Percentiles rank a stretch among this genome's conserved stretches.
Evolutionary conservation across 2,888 invertebrate species (phyloP).

Genomic region (Drosophila kanekoi): DNA sequence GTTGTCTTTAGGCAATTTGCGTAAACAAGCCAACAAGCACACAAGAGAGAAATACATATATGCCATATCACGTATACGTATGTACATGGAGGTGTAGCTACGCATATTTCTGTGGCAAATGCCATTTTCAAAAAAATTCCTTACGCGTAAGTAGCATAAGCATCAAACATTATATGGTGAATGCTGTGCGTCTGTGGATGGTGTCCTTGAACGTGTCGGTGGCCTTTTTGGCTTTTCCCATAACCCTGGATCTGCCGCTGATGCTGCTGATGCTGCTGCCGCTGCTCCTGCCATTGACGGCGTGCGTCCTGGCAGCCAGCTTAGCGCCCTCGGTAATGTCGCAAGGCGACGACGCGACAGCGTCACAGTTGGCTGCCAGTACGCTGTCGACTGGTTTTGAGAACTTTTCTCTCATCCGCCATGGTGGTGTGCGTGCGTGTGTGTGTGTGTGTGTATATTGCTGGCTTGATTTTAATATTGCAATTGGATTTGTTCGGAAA

Average conservation of each 20-base stretch:
- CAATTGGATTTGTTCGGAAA: constrained; percentile 66
- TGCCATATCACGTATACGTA: constrained; percentile 1
- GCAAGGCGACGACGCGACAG: constrained; percentile 53
- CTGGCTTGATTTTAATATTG: constrained; percentile 75
- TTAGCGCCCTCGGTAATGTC: constrained; percentile 65
- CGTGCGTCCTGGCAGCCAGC: constrained; percentile 58
- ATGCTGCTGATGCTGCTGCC: constrained; percentile 20
- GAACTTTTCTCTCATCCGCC: constrained; percentile 53
- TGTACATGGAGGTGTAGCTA: constrained; percentile 14
- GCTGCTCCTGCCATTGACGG: constrained; percentile 36
- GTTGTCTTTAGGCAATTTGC: constrained; percentile 65
- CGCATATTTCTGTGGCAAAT: constrained; percentile 58
- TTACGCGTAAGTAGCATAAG: constrained; percentile 59
- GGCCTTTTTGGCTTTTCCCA: constrained; percentile 37
- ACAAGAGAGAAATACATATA: constrained; percentile 18
- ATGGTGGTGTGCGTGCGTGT: constrained; percentile 8
- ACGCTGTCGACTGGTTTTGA: constrained; percentile 54
- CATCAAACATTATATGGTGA: constrained; percentile 60
- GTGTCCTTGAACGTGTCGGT: constrained; percentile 72
- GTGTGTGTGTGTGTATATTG: constrained; percentile 8
- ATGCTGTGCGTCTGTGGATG: constrained; percentile 37
- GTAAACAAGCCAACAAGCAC: constrained; percentile 51
- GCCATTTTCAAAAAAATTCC: constrained; percentile 62
- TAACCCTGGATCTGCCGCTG: constrained; percentile 7
- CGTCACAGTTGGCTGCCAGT: constrained; percentile 68